Evolutionary conservation across 2,888 invertebrate species (phyloP), one percentile per base, ranked within the genome.

Genomic region (Stenchaetothrips biformis): DNA sequence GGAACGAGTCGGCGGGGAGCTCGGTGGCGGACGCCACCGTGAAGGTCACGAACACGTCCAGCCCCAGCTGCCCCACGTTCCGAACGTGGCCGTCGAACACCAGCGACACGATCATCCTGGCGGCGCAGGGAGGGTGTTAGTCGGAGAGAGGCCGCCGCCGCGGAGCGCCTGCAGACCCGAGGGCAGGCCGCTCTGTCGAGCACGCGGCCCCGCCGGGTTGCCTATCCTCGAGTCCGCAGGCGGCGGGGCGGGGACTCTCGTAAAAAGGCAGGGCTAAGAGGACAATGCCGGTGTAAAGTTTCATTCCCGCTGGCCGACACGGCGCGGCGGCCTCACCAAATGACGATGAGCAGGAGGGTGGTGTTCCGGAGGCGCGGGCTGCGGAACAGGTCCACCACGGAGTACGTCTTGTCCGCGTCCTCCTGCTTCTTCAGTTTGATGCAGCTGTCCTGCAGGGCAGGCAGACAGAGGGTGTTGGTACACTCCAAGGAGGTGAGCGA

Each of bases 31-130:
- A 92, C 0, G 95, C 95, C 4, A 95, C 90, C 0, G 95, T 94
- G 85, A 95, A 95, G 0, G 95, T 95, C 81, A 95, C 85, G 86
- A 95, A 95, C n/a, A 95, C 91, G 84, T 95, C 92, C 83, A 95
- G 87, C 0, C 95, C 95, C 77, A 96, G 87, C 13, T 95, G 93
- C 0, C 94, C 94, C 0, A 96, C 95, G 85, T 95, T 96, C 84
- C 96, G 89, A 21, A 95, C 95, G 85, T 96, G 96, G 0, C 95
- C 95, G 85, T 96, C 95, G 86, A 95, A 95, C 0, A 95, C 94
- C 85, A 96, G 85, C 0, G 95, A 94, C 81, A 95, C 94, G n/a
- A 93, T 92, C 93, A 95, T 94, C 89, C 89, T 89, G 83, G 74
- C 13, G 21, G 13, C n/a, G 18, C 49, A 13, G 13, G 47, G 80